Percentiles rank a stretch among this genome's conserved stretches.
These are phyloP conservation scores for Conger conger DNA, from an alignment of 2,113 vertebrate species.

Conservation along the genomic window DNA sequence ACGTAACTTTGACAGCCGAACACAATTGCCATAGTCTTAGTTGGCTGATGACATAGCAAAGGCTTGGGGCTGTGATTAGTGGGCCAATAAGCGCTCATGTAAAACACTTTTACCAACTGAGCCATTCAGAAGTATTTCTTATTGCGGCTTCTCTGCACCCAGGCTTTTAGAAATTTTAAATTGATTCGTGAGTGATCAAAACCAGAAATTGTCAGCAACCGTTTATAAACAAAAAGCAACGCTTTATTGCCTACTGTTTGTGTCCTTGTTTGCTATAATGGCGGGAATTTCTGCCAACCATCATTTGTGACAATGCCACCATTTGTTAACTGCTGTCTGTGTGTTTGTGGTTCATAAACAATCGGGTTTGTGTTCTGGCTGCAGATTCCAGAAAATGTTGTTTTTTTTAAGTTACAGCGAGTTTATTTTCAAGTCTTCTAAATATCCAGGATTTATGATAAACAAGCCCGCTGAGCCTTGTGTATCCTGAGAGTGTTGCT, in stretches of 20 bases:
- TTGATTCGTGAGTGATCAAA: not conserved
- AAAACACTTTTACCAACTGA: not conserved
- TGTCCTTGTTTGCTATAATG: conserved; percentile 6
- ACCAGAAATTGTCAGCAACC: not conserved
- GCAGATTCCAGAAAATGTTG: conserved; percentile 4
- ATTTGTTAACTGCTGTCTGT: conserved; percentile 18
- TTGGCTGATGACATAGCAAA: too few relatives aligned
- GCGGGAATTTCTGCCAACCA: conserved; percentile 8
- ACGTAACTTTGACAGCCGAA: not conserved
- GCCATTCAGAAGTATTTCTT: not conserved
- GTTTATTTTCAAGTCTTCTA: conserved; percentile 37
- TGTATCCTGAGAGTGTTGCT: not conserved
- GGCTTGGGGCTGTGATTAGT: too few relatives aligned
- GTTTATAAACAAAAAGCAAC: conserved; percentile 16
- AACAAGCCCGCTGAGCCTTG: conserved; percentile 24
- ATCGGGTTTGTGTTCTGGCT: conserved; percentile 18
- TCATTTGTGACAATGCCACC: not conserved
- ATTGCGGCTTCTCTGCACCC: too few relatives aligned
- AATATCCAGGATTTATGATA: conserved; percentile 39
- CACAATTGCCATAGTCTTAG: too few relatives aligned
- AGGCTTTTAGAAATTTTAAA: not conserved
- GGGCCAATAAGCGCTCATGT: too few relatives aligned
- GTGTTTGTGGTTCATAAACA: conserved; percentile 33
- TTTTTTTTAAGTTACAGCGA: conserved; percentile 7
- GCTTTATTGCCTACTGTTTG: conserved; percentile 1